Evolutionary conservation across 1,140 invertebrate species (phyloP), one percentile per base, ranked within the genome.

Genomic region (Caenorhabditis latens): DNA sequence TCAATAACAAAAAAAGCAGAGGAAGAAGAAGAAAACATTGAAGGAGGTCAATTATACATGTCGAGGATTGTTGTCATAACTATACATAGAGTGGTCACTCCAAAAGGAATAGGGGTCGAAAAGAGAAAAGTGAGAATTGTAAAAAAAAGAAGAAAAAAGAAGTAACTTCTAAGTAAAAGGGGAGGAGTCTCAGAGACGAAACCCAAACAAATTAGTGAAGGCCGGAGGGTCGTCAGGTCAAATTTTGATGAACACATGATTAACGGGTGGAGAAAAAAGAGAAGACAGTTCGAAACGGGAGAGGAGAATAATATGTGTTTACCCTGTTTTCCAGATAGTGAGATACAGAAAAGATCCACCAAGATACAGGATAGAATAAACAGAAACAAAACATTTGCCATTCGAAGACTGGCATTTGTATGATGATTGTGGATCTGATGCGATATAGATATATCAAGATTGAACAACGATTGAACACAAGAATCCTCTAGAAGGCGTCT

Each of bases 361-460:
- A 50, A n/a, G 11, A 53, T 53, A 50, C 71, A 79, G n/a, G 9
- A 50, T 42, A 79, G 71, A 79, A 79, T 0, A 42, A 79, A 79
- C 46, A 79, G 46, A 48, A 71, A 71, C 43, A 79, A 53, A 48
- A 79, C 71, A 50, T 79, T 14, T 79, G 71, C 71, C 71, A 79
- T 50, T n/a, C 19, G 46, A 79, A 46, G 46, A 50, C 71, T 79
- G 71, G 71, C 71, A 79, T 71, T 65, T 46, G 65, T 42, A 32
- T 79, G 71, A 46, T 79, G 71, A 79, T 79, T 79, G 71, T 50
- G 71, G 71, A 79, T 79, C 71, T 79, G 71, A 50, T 50, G 71
- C 71, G 71, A 79, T 79, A 79, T 79, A 50, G 46, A 79, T 79
- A 79, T 79, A 79, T 79, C 71, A 79, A 79, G 71, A 79, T 79